These are phyloP conservation scores for Poicephalus meyeri DNA, from an alignment of 2,113 vertebrate genomes.

Conservation along the genomic window DNA sequence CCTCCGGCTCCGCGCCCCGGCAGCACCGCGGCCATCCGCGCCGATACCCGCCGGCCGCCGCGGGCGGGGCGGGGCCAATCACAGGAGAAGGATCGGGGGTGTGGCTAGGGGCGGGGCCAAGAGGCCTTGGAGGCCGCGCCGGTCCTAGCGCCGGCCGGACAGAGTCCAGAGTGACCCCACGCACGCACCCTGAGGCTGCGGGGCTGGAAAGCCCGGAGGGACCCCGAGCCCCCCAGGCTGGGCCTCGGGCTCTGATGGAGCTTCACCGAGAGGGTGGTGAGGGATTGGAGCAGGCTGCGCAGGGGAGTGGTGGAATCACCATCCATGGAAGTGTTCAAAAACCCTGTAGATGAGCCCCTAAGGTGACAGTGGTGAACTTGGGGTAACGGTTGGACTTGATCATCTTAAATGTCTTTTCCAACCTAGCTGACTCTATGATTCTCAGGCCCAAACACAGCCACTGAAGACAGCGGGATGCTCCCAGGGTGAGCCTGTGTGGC, in stretches of 20 bases:
- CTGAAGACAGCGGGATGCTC: rapidly evolving
- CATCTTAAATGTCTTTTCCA: neutral
- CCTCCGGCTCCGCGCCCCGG: slow-evolving; percentile 15
- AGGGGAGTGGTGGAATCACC: neutral
- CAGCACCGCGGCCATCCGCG: slow-evolving; percentile 13
- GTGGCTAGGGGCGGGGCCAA: no score
- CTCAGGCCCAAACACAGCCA: neutral
- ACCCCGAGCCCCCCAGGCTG: rapidly evolving
- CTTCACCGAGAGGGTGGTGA: neutral
- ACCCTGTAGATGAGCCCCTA: neutral
- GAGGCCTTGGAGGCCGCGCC: neutral
- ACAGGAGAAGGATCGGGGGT: no score
- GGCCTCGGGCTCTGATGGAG: neutral
- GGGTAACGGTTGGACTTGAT: neutral
- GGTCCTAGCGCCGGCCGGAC: neutral
- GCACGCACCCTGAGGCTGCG: neutral
- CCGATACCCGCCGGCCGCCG: neutral
- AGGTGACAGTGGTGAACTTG: neutral
- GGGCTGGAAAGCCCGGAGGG: rapidly evolving
- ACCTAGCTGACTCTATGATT: neutral
- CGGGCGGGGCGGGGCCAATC: neutral
- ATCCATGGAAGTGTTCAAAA: neutral
- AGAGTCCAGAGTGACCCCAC: neutral
- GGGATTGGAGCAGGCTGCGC: neutral
- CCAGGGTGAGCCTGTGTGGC: neutral